Evolutionary conservation across 2,888 invertebrate genomes (phyloP).

Genomic region (Cephonodes hylas): DNA sequence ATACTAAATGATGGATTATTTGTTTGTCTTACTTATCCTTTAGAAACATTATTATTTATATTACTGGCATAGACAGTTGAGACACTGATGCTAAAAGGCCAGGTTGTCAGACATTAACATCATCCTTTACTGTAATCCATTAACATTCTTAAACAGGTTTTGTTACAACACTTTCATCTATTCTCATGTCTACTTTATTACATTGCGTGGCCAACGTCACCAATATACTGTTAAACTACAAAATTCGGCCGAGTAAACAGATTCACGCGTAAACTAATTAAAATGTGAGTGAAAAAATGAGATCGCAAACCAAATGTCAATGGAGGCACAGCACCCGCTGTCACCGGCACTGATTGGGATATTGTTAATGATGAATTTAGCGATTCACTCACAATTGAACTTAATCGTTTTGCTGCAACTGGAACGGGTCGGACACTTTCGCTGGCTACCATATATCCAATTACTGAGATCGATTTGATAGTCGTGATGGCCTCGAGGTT

Average conservation of each 20-base stretch:
- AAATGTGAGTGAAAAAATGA: neutral
- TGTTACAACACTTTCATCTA: neutral
- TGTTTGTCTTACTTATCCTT: no score
- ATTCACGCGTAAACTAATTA: neutral
- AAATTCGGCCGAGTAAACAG: neutral
- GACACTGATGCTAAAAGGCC: no score
- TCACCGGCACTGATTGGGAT: neutral
- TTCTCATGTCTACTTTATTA: neutral
- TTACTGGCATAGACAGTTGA: neutral
- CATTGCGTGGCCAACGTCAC: neutral
- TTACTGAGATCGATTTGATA: neutral
- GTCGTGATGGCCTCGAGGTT: no score
- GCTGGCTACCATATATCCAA: neutral
- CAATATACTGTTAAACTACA: neutral
- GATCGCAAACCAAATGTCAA: neutral
- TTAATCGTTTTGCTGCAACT: neutral
- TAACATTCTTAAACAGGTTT: neutral
- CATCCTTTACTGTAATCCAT: neutral
- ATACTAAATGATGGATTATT: no score
- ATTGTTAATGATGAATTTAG: neutral
- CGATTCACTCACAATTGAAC: neutral
- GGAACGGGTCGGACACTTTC: neutral
- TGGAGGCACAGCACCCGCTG: neutral
- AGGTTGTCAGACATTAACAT: no score
- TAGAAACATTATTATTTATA: neutral